Percentiles rank a stretch among this genome's conserved stretches.
phyloP scores from a whole-genome alignment of 1,140 invertebrate genomes.

The Hyles euphorbiae region DNA sequence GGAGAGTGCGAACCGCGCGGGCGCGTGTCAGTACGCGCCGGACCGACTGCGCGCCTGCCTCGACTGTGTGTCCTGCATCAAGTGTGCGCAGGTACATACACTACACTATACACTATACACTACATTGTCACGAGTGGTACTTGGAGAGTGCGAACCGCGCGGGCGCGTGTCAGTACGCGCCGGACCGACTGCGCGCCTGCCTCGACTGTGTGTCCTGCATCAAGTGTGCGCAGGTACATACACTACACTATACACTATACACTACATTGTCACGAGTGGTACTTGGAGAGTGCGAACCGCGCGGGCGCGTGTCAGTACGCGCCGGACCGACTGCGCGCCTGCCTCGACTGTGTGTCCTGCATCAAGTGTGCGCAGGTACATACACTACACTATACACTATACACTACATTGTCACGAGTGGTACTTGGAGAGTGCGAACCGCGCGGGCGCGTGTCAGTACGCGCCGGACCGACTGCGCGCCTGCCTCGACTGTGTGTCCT shows the following conservation, averaged over 20 bases:
- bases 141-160: conserved; percentile 86
- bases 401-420: conserved; percentile 77
- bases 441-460: conserved; percentile 89
- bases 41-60: conserved; percentile 89
- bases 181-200: conserved; percentile 87
- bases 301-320: conserved; percentile 91
- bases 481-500: conserved; percentile 88
- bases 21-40: conserved; percentile 92
- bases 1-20: conserved; percentile 87
- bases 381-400: conserved; percentile 40
- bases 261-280: conserved; percentile 80
- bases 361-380: conserved; percentile 85
- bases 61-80: conserved; percentile 88
- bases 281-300: conserved; percentile 86
- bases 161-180: conserved; percentile 92
- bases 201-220: conserved; percentile 91
- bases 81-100: conserved; percentile 83
- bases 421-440: conserved; percentile 87
- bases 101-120: no score
- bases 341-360: conserved; percentile 89
- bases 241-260: no score
- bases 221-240: conserved; percentile 84
- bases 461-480: conserved; percentile 89
- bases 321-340: conserved; percentile 87
- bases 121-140: conserved; percentile 82